Base-by-base conservation (phyloP, 2,888 invertebrate genomes). In the Drosophila robusta region DNA sequence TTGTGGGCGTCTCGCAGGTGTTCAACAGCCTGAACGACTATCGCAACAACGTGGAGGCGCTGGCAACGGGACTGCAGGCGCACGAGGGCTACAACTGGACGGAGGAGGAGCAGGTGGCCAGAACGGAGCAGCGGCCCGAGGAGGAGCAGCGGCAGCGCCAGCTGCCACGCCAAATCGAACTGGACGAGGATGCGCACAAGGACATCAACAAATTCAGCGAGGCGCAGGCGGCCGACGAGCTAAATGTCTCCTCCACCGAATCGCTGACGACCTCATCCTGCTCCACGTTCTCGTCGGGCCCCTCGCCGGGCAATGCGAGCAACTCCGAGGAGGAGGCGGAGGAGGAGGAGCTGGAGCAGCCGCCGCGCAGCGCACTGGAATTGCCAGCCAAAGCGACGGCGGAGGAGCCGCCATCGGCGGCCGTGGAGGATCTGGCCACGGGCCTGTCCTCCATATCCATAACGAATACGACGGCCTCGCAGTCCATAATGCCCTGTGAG, bases 1-100 rank as follows among this genome's bases (percentile, higher is more conserved):
- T 93, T 76, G 93, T 93, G 34, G 93, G 93, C 56, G 94, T 95
- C 54, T 94, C 94, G 58, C 94, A 95, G 82, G 95, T 95, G 29
- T 95, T 95, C 75, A 94, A 93, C 80, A 95, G 94, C 86, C 91
- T 95, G 52, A 94, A 94, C 68, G 95, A 95, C 58, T 95, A 95
- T 60, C 83, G 91, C 26, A 90, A 90, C 57, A 90, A 91, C 86
- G 89, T 91, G 4, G 89, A 90, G 63, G 87, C 88, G 0, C 69
- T 92, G 45, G 87, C 88, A 34, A 52, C 71, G 1, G 75, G 83
- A 12, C 39, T 75, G 1, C 78, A 75, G 47, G 62, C 78, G 1
- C 58, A 75, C 14, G 74, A 75, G 16, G 68, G 49, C 54, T 85
- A 89, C 29, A 70, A 86, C 12, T 89, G 89, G 89, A 56, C 76